Base-by-base conservation (phyloP, 2,113 vertebrate genomes). In the Otus sunia region DNA sequence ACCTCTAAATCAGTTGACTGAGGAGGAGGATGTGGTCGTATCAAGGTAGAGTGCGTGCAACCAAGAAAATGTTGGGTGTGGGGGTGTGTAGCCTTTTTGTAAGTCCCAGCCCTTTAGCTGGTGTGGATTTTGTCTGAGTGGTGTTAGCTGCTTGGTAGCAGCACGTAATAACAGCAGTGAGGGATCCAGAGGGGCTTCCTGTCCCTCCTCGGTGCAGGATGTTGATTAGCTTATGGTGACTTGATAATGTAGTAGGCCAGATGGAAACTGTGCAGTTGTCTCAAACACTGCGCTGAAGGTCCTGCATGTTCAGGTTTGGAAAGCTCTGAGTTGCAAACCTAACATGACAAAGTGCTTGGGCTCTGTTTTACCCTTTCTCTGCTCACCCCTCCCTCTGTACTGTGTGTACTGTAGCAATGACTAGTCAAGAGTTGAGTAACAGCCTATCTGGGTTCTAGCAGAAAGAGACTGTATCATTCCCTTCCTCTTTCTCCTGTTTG, bases 401-500 rank as follows among this genome's bases (percentile, higher is more conserved):
- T 19, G 1, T 14, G 16, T 66, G 29, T 67, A 9, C 37, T 66
- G 6, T 37, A 68, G 64, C 67, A 94, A 23, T 15, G 25, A 39
- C 34, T 53, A 19, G 30, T 63, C 32, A 76, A 20, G 73, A 81
- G 37, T 12, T 60, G 30, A 63, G 10, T 63, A 66, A 86, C 50
- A 69, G 36, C 36, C 34, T 66, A 1, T 15, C 29, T 86, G 37
- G 26, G 23, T 20, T 75, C 27, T 55, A 56, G 27, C 43, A 80
- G n/a, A 71, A 85, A 30, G 72, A 82, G 37, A 22, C 26, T 74
- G n/a, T 77, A 27, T 73, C 58, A 37, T 41, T 91, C 79, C 68
- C 17, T 15, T 69, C 45, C 41, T 80, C 85, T 82, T 83, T 69
- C 34, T 92, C 77, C 59, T 82, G 41, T 74, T 86, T 92, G 88